Evolutionary conservation across 37 sponge, comb jelly and placozoan genomes (phyloP).

Genomic region (Ephydatia muelleri): DNA sequence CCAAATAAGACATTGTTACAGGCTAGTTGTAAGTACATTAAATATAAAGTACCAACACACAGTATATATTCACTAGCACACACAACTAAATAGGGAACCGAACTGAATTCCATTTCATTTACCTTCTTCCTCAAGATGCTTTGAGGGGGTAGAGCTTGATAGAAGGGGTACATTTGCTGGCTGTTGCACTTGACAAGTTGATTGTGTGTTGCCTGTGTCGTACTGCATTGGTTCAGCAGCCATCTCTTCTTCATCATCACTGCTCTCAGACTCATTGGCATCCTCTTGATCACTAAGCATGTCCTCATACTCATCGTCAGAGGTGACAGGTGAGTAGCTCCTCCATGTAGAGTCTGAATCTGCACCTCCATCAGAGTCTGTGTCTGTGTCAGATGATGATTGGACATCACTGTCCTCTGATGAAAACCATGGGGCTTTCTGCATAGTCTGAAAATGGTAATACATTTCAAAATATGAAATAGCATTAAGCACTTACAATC

Average conservation of each 20-base stretch:
- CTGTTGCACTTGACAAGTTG: not conserved
- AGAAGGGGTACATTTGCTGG: not conserved
- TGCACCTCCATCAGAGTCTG: not conserved
- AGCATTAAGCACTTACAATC: conserved; percentile 5
- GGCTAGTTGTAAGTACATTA: not conserved
- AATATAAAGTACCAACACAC: not conserved
- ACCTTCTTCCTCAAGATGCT: not conserved
- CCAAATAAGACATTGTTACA: not conserved
- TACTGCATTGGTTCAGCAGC: conserved; percentile 1
- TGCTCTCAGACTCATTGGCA: not conserved
- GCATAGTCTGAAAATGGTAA: not conserved
- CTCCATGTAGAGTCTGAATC: conserved; percentile 7
- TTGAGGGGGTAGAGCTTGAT: not conserved
- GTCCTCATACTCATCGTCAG: conserved; percentile 10
- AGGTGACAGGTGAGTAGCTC: conserved; percentile 13
- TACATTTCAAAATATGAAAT: not conserved
- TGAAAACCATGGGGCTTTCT: not conserved
- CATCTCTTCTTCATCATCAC: not conserved
- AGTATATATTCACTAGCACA: not conserved
- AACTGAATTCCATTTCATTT: not conserved
- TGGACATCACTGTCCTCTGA: not conserved
- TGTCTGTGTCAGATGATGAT: not conserved
- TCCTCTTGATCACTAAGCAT: not conserved
- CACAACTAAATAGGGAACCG: not conserved
- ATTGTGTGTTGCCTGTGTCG: not conserved